These are phyloP conservation scores for Dromococcyx pavoninus DNA, from an alignment of 2,797 vertebrate genomes.

Conservation along the genomic window DNA sequence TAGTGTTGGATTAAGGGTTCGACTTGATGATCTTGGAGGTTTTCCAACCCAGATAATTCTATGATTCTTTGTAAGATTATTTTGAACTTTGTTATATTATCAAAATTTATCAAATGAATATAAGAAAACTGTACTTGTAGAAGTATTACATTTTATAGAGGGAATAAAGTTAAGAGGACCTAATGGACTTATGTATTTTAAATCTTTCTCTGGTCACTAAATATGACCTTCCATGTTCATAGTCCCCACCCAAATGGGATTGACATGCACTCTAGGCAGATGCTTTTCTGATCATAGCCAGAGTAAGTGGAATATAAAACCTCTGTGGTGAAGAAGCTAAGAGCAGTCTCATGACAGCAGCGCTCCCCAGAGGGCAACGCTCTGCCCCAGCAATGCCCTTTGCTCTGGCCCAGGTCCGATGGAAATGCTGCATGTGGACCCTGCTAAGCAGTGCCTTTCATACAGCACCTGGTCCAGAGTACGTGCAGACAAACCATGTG, in stretches of 20 bases:
- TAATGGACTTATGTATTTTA: not conserved
- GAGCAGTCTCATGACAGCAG: accelerated
- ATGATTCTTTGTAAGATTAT: not conserved
- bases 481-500: accelerated
- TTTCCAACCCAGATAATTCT: too few relatives aligned
- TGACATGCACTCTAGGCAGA: not conserved
- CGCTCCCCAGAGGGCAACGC: accelerated
- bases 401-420: accelerated
- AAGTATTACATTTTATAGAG: not conserved
- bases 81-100: not conserved
- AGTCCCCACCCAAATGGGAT: not conserved
- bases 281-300: accelerated
- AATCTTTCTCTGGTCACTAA: not conserved
- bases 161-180: not conserved
- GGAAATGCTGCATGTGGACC: accelerated
- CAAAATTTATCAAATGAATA: not conserved
- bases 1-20: too few relatives aligned
- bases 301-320: not conserved
- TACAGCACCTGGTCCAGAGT: accelerated
- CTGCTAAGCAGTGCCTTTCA: not conserved
- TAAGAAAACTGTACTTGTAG: not conserved
- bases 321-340: not conserved
- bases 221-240: not conserved
- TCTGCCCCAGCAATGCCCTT: not conserved
- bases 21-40: too few relatives aligned